Conservation (phyloP, 1,140 invertebrate species). For the Neomicropteryx cornuta region DNA sequence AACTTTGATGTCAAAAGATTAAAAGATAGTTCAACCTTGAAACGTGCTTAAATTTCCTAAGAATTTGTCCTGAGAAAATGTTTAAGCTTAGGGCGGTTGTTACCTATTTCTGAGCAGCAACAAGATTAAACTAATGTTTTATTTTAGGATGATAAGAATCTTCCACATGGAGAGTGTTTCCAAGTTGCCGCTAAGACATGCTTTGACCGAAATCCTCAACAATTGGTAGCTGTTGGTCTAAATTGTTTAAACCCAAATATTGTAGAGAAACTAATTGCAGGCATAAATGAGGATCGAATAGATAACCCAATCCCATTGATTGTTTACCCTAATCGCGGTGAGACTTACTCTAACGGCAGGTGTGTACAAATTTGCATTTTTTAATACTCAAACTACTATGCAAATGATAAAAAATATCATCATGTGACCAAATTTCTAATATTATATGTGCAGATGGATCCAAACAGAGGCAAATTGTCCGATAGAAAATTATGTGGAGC, state of each 20-base stretch:
- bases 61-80: no score
- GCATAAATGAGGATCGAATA: conserved; percentile 25
- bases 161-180: conserved; percentile 52
- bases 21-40: no score
- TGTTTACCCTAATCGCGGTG: conserved; percentile 62
- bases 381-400: no score
- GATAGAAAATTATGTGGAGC: conserved; percentile 45
- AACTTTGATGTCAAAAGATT: no score
- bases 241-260: conserved; percentile 57
- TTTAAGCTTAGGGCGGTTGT: no score
- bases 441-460: conserved; percentile 37
- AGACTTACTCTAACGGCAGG: conserved; percentile 39
- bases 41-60: no score
- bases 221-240: conserved; percentile 58
- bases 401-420: no score
- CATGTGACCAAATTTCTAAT: no score
- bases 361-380: no score
- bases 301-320: conserved; percentile 38
- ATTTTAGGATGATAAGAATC: conserved; percentile 38
- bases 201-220: conserved; percentile 37
- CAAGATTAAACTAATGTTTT: not conserved
- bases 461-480: conserved; percentile 39
- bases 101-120: conserved; percentile 1
- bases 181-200: conserved; percentile 39
- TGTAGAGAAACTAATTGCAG: conserved; percentile 43